Evolutionary conservation across 1,140 invertebrate species (phyloP).

Genomic region (Onthophagus taurus): DNA sequence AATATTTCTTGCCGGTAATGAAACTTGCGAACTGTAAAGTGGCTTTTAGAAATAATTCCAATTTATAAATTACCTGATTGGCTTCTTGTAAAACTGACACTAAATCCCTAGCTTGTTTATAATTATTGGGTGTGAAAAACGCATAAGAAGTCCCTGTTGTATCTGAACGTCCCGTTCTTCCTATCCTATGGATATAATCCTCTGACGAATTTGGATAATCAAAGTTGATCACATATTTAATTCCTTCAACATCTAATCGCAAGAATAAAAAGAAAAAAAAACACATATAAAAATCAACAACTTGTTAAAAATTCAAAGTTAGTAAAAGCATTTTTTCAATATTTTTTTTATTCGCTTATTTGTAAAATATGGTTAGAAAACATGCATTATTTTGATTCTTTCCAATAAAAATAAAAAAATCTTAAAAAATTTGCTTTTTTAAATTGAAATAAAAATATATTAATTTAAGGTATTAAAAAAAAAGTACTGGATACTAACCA

Average conservation of each 20-base stretch:
- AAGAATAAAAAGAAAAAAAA: conserved; percentile 1
- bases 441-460: conserved; percentile 6
- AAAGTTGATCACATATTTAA: conserved; percentile 97
- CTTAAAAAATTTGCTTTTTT: not conserved
- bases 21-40: too few species aligned
- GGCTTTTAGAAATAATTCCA: conserved; percentile 23
- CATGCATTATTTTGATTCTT: too few species aligned
- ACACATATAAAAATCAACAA: conserved; percentile 1
- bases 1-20: too few species aligned
- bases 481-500: conserved; percentile 31
- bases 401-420: conserved; percentile 1
- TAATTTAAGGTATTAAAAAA: conserved; percentile 6
- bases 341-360: too few species aligned
- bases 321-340: not conserved
- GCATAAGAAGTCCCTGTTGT: conserved; percentile 92
- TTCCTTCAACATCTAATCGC: conserved; percentile 87
- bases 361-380: too few species aligned
- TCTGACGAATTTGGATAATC: conserved; percentile 94
- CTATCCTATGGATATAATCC: conserved; percentile 97
- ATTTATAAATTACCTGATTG: conserved; percentile 56
- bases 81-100: conserved; percentile 84
- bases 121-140: conserved; percentile 88
- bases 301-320: not conserved
- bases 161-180: conserved; percentile 82
- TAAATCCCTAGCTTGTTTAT: conserved; percentile 79